Conservation (phyloP, 2,888 invertebrate species). For the Danaus chrysippus region DNA sequence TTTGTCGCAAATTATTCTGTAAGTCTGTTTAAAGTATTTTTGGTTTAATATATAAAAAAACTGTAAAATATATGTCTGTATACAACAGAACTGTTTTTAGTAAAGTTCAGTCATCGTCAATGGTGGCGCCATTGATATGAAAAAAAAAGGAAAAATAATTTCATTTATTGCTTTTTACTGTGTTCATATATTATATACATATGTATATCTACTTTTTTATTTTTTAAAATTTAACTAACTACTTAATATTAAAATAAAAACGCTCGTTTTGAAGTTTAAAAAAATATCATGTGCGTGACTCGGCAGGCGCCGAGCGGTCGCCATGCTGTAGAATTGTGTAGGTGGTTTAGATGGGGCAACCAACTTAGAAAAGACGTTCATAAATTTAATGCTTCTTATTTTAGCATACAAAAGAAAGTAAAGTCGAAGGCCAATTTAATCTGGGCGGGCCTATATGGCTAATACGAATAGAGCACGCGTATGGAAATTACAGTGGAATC, state of each 20-base stretch:
- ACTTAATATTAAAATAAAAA: neutral
- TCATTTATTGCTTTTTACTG: no score
- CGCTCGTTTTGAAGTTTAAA: constrained; percentile 49
- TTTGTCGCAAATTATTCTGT: no score
- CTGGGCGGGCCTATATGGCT: constrained; percentile 67
- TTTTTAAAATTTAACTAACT: neutral
- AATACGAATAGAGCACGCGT: constrained; percentile 75
- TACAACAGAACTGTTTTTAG: no score
- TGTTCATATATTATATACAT: no score
- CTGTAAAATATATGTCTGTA: no score
- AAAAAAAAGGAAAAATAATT: no score
- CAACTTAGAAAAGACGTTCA: constrained; percentile 48
- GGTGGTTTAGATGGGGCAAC: constrained; percentile 56
- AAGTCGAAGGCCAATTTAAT: constrained; percentile 34
- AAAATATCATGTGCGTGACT: constrained; percentile 76
- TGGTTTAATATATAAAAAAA: no score
- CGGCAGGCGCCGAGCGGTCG: constrained; percentile 75
- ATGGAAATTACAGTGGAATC: constrained; percentile 77
- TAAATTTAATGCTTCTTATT: constrained; percentile 33
- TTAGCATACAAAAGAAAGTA: constrained; percentile 31
- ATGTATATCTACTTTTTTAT: no score
- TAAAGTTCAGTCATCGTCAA: no score
- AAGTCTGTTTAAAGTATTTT: no score
- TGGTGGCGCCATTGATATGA: no score
- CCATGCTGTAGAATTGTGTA: constrained; percentile 64